Conservation (phyloP, 2,113 vertebrate species). For the Callionymus lyra region DNA sequence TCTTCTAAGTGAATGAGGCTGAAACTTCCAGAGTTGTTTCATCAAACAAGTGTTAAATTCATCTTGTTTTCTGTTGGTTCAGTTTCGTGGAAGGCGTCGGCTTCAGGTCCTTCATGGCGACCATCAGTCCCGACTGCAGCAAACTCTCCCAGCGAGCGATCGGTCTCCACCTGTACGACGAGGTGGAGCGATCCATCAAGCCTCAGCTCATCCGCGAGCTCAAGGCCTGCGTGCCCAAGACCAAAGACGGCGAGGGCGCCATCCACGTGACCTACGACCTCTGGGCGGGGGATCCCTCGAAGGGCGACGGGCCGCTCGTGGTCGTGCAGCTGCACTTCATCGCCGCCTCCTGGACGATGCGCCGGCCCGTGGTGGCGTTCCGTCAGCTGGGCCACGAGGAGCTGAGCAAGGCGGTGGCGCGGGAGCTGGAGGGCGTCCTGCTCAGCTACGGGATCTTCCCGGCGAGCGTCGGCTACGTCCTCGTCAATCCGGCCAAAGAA, state of each 20-base stretch:
- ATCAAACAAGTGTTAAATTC: too few species aligned
- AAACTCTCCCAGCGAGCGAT: constrained; percentile 56
- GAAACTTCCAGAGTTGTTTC: too few species aligned
- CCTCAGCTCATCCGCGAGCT: constrained; percentile 65
- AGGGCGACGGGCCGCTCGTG: constrained; percentile 39
- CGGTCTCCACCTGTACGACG: constrained; percentile 58
- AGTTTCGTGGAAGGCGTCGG: constrained; percentile 67
- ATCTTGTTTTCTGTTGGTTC: constrained; percentile 1
- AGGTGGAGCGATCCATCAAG: constrained; percentile 65
- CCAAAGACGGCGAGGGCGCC: constrained; percentile 15
- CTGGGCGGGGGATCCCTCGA: constrained; percentile 45
- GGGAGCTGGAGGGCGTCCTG: constrained; percentile 62
- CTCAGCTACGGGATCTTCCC: constrained; percentile 67
- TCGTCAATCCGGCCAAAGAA: constrained; percentile 61
- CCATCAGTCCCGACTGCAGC: constrained; percentile 48
- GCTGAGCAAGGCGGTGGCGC: constrained; percentile 25
- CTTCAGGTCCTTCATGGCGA: constrained; percentile 61
- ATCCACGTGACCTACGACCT: constrained; percentile 64
- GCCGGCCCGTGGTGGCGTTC: constrained; percentile 59
- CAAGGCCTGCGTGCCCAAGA: constrained; percentile 42
- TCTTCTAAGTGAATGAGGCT: too few species aligned
- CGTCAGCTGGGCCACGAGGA: constrained; percentile 51
- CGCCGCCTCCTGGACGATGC: constrained; percentile 57
- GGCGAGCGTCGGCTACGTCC: constrained; percentile 58
- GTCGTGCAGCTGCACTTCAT: constrained; percentile 66